These are phyloP conservation scores for Entomyzon cyanotis DNA, from an alignment of 2,113 vertebrate genomes.

Conservation along the genomic window DNA sequence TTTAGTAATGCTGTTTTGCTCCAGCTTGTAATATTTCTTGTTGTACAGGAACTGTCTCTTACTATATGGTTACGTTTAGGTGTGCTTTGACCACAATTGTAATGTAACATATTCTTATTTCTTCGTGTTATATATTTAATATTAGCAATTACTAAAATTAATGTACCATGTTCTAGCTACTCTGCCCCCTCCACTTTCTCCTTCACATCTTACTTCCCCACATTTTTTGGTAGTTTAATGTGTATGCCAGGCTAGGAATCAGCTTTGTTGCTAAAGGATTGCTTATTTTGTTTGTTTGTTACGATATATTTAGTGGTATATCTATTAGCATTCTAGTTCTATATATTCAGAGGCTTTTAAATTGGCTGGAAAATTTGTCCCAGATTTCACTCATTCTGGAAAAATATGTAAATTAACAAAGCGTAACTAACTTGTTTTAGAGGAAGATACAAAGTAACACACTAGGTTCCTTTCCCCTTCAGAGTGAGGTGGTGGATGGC, in stretches of 20 bases:
- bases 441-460: background rate
- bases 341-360: background rate
- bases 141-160: background rate
- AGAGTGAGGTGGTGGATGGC: background rate
- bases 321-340: background rate
- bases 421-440: background rate
- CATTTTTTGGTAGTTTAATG: background rate
- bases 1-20: background rate
- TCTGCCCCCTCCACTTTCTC: background rate
- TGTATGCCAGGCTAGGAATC: background rate
- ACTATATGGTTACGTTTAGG: background rate
- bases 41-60: background rate
- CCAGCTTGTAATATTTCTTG: background rate
- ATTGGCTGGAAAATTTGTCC: background rate
- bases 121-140: background rate
- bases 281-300: background rate
- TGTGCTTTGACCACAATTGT: background rate
- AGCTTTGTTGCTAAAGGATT: background rate
- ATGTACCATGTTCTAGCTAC: background rate
- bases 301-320: background rate
- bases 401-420: background rate
- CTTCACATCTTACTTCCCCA: background rate
- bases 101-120: background rate
- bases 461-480: background rate
- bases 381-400: background rate